Evolutionary conservation across 2,888 invertebrate genomes (phyloP), one percentile per base, ranked within the genome.

Genomic region (Cacoxenus indagator): DNA sequence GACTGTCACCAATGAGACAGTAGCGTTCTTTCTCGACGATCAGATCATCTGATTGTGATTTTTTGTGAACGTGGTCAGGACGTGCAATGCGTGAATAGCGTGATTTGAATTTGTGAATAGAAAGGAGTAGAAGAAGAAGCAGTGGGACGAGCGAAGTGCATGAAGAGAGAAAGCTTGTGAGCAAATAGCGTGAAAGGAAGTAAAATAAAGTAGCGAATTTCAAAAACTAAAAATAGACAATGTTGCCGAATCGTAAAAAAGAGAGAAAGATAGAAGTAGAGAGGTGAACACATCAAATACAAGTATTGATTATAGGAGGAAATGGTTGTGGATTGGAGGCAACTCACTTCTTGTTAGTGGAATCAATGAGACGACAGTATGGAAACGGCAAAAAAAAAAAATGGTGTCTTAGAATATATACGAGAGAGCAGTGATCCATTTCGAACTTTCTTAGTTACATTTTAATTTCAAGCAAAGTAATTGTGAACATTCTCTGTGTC

Each of bases 1-100:
- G 92, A 90, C 96, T 97, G 89, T 96, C 95, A 84, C 95, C 95
- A 90, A 98, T 95, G 88, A 93, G 92, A 91, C 96, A 96, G 92
- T 93, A 97, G 89, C 93, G 93, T 91, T 97, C 96, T 91, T 95
- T 96, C 89, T 94, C 94, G 88, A 90, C 91, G 90, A 95, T 94
- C 90, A 94, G 91, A 88, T 95, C 95, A 92, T 95, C 95, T 95
- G 73, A 51, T 51, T 19, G 17, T 48, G 3, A 55, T 69, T 22
- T 51, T 77, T 78, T n/a, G 80, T 84, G 26, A 24, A 45, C 37
- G 19, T 19, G 11, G 19, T 51, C 51, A 51, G 22, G 31, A 61
- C 31, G 31, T n/a, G 65, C 17, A 55, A 45, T n/a, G 65, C 70
- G 67, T 37, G 29, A 9, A 69, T 71, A 84, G 84, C 78, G 11